These are phyloP conservation scores for Cyclura pinguis DNA, from an alignment of 2,797 vertebrate genomes.

Conservation along the genomic window DNA sequence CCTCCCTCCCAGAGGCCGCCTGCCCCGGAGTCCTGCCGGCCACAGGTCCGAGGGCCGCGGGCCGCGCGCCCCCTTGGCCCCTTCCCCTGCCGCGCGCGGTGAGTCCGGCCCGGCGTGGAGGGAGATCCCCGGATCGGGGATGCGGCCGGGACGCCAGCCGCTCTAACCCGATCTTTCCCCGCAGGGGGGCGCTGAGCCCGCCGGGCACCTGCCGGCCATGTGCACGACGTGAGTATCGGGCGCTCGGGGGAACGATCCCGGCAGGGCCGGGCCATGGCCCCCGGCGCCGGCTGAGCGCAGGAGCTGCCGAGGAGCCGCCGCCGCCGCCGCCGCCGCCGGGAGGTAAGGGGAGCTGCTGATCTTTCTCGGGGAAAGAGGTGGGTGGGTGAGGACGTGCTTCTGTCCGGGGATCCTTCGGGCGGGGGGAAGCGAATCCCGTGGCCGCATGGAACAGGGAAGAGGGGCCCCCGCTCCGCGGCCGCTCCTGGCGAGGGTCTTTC, in stretches of 20 bases:
- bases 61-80: neutral
- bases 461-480: neutral
- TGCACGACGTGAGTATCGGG: slow-evolving; percentile 27
- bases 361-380: neutral
- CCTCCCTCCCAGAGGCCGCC: slow-evolving; percentile 66
- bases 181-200: slow-evolving; percentile 30
- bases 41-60: slow-evolving; percentile 55
- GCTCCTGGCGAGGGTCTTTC: neutral
- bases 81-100: neutral
- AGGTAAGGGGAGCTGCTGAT: neutral
- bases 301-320: neutral
- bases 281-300: slow-evolving; percentile 22
- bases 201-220: slow-evolving; percentile 48
- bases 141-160: neutral
- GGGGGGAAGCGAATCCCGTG: neutral
- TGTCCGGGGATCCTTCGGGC: neutral
- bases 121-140: neutral
- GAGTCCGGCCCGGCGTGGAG: neutral
- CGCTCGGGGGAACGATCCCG: slow-evolving; percentile 18
- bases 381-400: neutral
- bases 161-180: slow-evolving; percentile 31
- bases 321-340: neutral
- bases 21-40: slow-evolving; percentile 64
- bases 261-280: slow-evolving; percentile 19
- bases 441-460: neutral